Base-by-base conservation (phyloP, 2,888 invertebrate species). In the Temnothorax unifasciatus region DNA sequence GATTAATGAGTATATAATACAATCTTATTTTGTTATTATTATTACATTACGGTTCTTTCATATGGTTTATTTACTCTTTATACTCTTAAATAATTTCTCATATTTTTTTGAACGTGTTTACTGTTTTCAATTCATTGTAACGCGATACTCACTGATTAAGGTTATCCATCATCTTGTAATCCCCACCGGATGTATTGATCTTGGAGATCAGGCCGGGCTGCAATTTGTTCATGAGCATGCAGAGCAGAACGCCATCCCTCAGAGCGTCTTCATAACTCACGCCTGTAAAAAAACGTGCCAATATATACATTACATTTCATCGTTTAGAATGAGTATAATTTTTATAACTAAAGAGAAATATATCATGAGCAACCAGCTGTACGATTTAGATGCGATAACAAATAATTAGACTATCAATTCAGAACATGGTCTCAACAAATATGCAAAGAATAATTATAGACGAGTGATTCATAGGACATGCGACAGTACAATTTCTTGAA, bases 141-240 rank as follows among this genome's bases (percentile, higher is more conserved):
- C 18, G 25, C 2, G 13, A 73, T 87, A 96, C 97, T 96, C 94
- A 99, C 97, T 98, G 97, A 95, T 96, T 97, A 86, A 99, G 97
- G 94, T 99, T 99, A 94, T 99, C 99, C 99, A 99, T 99, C 96
- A 98, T 97, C 94, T 99, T 99, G 96, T 99, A 99, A 93, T 99
- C 98, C 5, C 98, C 98, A 9, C 98, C 97, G 0, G 97, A 96
- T 41, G 97, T 96, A 95, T 98, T 98, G 93, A 99, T 97, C 95
- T 97, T 98, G 88, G 97, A 96, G 92, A 99, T 97, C 92, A 97
- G 96, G 75, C 98, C 99, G 0, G 99, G 98, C 92, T 97, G 96
- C 21, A 99, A 96, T 90, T 97, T 96, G 95, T 99, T 99, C 97
- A 99, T 99, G 90, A 99, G 95, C 93, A 97, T 97, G 96, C 98